phyloP scores from a whole-genome alignment of 2,888 invertebrate species.

The Iselma pallidipennis region DNA sequence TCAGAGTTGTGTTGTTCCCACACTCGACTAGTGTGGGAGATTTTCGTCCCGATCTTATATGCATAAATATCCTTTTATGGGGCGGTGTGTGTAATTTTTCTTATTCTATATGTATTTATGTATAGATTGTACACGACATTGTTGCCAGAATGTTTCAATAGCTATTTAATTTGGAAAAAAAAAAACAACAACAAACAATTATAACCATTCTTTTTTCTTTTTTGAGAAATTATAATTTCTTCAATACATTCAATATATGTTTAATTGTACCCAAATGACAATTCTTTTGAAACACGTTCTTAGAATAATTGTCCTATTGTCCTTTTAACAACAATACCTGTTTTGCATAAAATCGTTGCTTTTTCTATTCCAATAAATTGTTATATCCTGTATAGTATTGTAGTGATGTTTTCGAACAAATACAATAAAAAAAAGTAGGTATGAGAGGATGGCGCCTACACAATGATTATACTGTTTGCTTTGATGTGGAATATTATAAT shows the following conservation, averaged over 20 bases:
- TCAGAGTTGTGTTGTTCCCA: constrained; percentile 18
- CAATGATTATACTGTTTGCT: constrained; percentile 1
- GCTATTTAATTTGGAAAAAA: not conserved
- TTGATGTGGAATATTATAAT: constrained; percentile 5
- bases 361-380: constrained; percentile 7
- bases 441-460: constrained; percentile 4
- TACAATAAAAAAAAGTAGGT: not conserved
- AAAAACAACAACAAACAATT: not conserved
- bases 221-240: not conserved
- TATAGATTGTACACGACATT: not conserved
- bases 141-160: not conserved
- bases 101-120: constrained; percentile 9
- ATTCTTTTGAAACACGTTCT: not conserved
- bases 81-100: constrained; percentile 6
- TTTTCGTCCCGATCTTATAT: constrained; percentile 10
- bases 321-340: constrained; percentile 15
- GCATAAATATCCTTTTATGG: constrained; percentile 24
- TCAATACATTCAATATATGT: not conserved
- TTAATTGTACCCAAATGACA: not conserved
- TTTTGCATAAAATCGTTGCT: constrained; percentile 13
- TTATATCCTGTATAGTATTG: constrained; percentile 9
- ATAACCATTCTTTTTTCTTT: too few species aligned
- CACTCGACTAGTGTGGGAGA: constrained; percentile 14
- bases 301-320: constrained; percentile 2
- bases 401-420: not conserved